Evolutionary conservation across 2,888 invertebrate genomes (phyloP), one percentile per base, ranked within the genome.

Genomic region (Falcaria lacertinaria): DNA sequence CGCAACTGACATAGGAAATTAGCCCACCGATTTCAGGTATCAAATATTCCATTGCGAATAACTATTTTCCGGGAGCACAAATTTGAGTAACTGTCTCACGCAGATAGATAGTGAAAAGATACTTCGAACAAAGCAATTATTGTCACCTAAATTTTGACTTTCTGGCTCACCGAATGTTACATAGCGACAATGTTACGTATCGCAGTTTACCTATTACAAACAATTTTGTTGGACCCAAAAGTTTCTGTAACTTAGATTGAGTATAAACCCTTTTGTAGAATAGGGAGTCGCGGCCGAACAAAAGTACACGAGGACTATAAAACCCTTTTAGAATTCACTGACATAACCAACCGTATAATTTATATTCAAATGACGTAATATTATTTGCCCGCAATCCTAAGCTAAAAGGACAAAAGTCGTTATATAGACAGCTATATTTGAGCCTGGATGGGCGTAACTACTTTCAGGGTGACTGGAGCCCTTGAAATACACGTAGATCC

Each of bases 141-240:
- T 2, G 22, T 22, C 5, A 22, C 6, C 15, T 35, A 35, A 15
- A 17, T 35, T 16, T n/a, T 15, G 17, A 35, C 11, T 6, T 17
- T 19, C 35, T 19, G 17, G 35, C 17, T 14, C 35, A 17, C 7
- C 15, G 22, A 25, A 37, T 37, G n/a, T 37, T 17, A 19, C 19
- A 22, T 37, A 37, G 13, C 22, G 37, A 37, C 25, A 37, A 7
- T 25, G 7, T 35, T 35, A 17, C 35, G 17, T 35, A 35, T 37
- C 37, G 22, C 25, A 37, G 34, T 34, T 33, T 33, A 40, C 49
- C 50, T 44, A 53, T 50, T 51, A 45, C 41, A 34, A 56, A 50
- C 48, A 48, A 54, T 60, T 64, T 55, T 52, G 57, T 58, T 60
- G 47, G 60, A 66, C 70, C 72, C 64, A 52, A 70, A 73, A 72